Percentiles rank a stretch among this genome's conserved stretches.
Conservation (phyloP, 2,888 invertebrate species). For the Argyra leucocephala region DNA sequence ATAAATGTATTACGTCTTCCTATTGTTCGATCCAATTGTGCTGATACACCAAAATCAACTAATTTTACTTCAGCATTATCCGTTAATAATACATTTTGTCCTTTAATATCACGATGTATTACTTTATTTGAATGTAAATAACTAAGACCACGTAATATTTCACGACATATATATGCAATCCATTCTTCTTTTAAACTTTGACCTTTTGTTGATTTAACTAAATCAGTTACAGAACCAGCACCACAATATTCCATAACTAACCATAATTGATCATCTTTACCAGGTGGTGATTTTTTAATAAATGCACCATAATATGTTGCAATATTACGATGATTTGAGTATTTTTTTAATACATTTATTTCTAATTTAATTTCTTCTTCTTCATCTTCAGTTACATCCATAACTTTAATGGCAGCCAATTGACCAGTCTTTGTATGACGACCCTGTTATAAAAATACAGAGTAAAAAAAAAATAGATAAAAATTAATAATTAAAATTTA, state of each 20-base stretch:
- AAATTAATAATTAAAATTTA: neutral
- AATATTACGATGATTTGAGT: conserved; percentile 97
- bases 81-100: conserved; percentile 97
- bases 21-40: conserved; percentile 97
- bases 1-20: conserved; percentile 98
- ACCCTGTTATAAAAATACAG: conserved; percentile 55
- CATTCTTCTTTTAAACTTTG: conserved; percentile 98
- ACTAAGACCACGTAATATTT: conserved; percentile 88
- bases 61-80: conserved; percentile 99
- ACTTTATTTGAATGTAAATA: conserved; percentile 98
- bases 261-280: conserved; percentile 99
- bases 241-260: conserved; percentile 99
- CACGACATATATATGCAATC: conserved; percentile 98
- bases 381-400: conserved; percentile 99
- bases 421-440: conserved; percentile 99
- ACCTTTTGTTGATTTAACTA: conserved; percentile 98
- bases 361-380: conserved; percentile 99
- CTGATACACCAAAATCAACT: conserved; percentile 98
- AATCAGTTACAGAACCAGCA: conserved; percentile 96
- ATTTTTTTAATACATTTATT: conserved; percentile 98
- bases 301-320: conserved; percentile 99
- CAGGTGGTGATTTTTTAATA: conserved; percentile 96
- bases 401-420: conserved; percentile 99
- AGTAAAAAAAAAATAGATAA: conserved; percentile 13
- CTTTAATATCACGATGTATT: conserved; percentile 98